Evolutionary conservation across 2,113 vertebrate genomes (phyloP).

Genomic region (Carollia perspicillata): DNA sequence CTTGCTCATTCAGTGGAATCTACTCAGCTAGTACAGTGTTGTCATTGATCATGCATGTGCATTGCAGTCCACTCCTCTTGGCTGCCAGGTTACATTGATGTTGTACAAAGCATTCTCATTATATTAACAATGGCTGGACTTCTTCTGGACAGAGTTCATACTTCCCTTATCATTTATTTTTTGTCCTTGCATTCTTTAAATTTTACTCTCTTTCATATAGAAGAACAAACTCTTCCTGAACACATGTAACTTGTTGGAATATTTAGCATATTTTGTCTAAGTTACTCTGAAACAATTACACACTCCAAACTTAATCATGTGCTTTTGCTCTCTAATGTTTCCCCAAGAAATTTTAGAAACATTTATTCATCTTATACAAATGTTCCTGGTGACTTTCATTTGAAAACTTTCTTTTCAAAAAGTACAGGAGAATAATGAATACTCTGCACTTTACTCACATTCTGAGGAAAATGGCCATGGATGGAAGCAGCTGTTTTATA

Average conservation of each 20-base stretch:
- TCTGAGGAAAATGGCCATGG: not conserved
- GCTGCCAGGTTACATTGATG: no score
- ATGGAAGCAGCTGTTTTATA: not conserved
- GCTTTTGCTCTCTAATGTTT: not conserved
- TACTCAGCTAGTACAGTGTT: no score
- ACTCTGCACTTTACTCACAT: not conserved
- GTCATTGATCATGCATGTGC: no score
- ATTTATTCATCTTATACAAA: not conserved
- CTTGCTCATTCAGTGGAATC: no score
- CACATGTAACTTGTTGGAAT: not conserved
- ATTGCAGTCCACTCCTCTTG: no score
- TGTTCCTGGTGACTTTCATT: not conserved
- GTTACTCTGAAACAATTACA: not conserved
- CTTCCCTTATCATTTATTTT: not conserved
- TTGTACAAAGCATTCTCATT: no score
- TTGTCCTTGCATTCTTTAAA: not conserved
- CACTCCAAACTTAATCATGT: not conserved
- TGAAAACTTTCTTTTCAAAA: not conserved
- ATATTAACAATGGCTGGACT: no score
- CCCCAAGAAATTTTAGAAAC: not conserved
- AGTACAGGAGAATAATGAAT: not conserved
- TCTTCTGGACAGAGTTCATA: no score
- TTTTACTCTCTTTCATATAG: not conserved
- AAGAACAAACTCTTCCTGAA: not conserved
- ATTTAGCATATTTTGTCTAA: not conserved